Evolutionary conservation across 1,140 invertebrate species (phyloP).

Genomic region (Cotesia chilonis): DNA sequence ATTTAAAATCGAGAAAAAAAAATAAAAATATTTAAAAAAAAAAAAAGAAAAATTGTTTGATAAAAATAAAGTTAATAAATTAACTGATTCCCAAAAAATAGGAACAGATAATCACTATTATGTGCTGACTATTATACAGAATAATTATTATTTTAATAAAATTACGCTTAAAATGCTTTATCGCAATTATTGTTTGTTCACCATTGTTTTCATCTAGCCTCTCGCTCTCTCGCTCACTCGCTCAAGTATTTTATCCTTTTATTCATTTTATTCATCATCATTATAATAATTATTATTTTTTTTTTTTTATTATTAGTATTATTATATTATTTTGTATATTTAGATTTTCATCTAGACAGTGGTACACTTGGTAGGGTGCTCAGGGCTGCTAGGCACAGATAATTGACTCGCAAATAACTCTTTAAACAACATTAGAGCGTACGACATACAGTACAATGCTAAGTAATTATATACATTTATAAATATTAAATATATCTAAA

Average conservation of each 20-base stretch:
- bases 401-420: conserved; percentile 69
- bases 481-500: not conserved
- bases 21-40: conserved; percentile 26
- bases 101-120: conserved; percentile 55
- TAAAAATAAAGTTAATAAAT: too few species aligned
- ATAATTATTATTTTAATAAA: conserved; percentile 46
- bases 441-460: conserved; percentile 63
- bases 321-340: conserved; percentile 52
- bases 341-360: conserved; percentile 61
- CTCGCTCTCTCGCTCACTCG: conserved; percentile 38
- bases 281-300: conserved; percentile 33
- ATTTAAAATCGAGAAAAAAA: conserved; percentile 47
- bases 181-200: conserved; percentile 48
- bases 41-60: too few species aligned
- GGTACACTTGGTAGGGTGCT: conserved; percentile 67
- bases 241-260: conserved; percentile 40
- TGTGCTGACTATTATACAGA: conserved; percentile 63
- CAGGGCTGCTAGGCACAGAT: conserved; percentile 68
- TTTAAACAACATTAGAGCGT: conserved; percentile 68
- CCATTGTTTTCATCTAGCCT: conserved; percentile 39
- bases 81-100: conserved; percentile 55
- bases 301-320: conserved; percentile 40
- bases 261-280: conserved; percentile 28
- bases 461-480: conserved; percentile 33
- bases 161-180: conserved; percentile 10